Evolutionary conservation across 2,113 vertebrate genomes (phyloP).

Genomic region (Lepus europaeus): DNA sequence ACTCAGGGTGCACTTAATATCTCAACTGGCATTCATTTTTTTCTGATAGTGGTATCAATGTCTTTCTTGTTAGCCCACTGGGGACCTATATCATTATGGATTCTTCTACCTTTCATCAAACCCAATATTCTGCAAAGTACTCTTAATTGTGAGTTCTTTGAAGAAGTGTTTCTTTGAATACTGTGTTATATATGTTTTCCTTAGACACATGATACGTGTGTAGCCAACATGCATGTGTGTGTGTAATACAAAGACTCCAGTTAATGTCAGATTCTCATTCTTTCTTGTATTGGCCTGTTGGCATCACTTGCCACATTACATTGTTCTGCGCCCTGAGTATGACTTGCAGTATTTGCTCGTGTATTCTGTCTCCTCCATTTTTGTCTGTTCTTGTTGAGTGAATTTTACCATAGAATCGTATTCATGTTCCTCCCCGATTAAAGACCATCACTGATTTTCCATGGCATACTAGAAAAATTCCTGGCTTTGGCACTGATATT

Average conservation of each 20-base stretch:
- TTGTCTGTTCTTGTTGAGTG: neutral
- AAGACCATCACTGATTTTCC: neutral
- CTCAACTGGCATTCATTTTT: neutral
- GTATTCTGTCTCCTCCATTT: neutral
- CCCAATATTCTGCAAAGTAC: neutral
- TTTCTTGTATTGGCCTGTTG: neutral
- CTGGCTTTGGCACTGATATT: neutral
- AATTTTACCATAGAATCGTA: neutral
- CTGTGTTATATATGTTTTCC: neutral
- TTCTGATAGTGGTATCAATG: neutral
- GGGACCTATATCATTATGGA: neutral
- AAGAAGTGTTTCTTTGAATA: neutral
- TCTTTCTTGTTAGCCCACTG: neutral
- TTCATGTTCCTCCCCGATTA: neutral
- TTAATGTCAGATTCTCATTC: neutral
- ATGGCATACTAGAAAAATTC: neutral
- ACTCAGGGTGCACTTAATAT: neutral
- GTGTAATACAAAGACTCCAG: neutral
- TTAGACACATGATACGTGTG: neutral
- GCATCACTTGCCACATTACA: neutral
- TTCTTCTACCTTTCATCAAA: neutral
- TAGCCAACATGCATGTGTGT: neutral
- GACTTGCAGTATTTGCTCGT: neutral
- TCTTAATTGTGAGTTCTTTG: slow-evolving; percentile 1
- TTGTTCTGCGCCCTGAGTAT: neutral